Base-by-base conservation (phyloP, 1,140 invertebrate species). In the Trichonephila inaurata region DNA sequence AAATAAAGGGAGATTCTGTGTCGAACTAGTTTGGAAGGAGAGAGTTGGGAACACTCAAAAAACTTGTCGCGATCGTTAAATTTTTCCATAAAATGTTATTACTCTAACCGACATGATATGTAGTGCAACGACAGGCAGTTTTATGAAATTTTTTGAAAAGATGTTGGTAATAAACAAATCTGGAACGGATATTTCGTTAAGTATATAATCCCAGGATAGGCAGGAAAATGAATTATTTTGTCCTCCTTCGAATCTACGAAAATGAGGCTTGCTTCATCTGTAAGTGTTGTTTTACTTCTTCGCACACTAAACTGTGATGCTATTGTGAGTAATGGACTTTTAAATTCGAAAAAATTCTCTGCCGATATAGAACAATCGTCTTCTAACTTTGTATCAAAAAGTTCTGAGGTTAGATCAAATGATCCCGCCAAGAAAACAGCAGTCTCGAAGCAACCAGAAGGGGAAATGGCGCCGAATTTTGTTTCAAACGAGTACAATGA, bases 401-500 rank as follows among this genome's bases (percentile, higher is more conserved):
- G 10, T 24, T 33, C 72, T 33, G 72, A 33, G 16, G 12, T 1
- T 33, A 7, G 3, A 16, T 77, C 28, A 16, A 77, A 77, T 6
- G 28, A 18, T 33, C 6, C 6, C 7, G 16, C 5, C 14, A 18
- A 77, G 14, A 77, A 18, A 16, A 77, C 3, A 16, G 14, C 3
- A 77, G 40, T 72, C 21, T n/a, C 21, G 14, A 72, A n/a, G 4
- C 16, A 40, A 24, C 40, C 18, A 19, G 83, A 24, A 83, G 18
- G 51, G 3, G 51, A 82, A 28, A 24, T 19, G 16, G 4, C 60
- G 16, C 92, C 92, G 16, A 81, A 93, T 14, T 93, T 88, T 58
- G 5, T 77, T 21, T 69, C 51, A 44, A 81, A 44, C n/a, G 69
- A 51, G 19, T 93, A 81, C 51, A 58, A 89, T 19, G 92, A 82